Base-by-base conservation (phyloP, 2,797 vertebrate genomes). In the Perodicticus potto region DNA sequence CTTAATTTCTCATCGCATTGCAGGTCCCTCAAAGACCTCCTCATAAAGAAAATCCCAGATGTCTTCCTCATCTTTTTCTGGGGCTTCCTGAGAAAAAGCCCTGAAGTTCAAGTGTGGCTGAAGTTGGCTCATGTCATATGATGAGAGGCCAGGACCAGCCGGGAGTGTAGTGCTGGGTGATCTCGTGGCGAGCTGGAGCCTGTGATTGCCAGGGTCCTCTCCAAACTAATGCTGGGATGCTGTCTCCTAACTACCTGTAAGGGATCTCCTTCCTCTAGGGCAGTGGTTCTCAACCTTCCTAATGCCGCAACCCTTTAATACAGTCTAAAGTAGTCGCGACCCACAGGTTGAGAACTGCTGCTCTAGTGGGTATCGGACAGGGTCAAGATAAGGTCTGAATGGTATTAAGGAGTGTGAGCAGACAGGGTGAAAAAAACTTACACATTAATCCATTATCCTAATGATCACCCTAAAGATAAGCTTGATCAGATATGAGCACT, bases 391-490 rank as follows among this genome's bases (percentile, higher is more conserved):
- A 70, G 69, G 85, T 82, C 34, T 89, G 90, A 96, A 94, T 29
- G 25, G 90, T 84, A 73, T 96, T 76, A 87, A 95, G 93, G 86
- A 84, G 59, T 90, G 57, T 96, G 67, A 93, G 27, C 65, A 90
- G 89, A 61, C 82, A 96, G 88, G 90, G 95, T 96, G 97, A 97
- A 97, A 98, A 98, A 98, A 97, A 95, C 88, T 91, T 96, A 85
- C 91, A 82, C 91, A 96, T 98, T 97, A 97, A 98, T 98, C 94
- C 94, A 97, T 97, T 97, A 97, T 94, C 87, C 89, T 97, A 97
- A 97, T 97, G 87, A 97, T 96, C 45, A 4, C 96, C 95, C 93
- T 93, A 89, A 97, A 97, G 97, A 97, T 95, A 97, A 97, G 85
- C 96, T 86, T 96, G 97, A 97, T 98, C 96, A 97, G 97, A 97